Evolutionary conservation across 1,140 invertebrate genomes (phyloP), one percentile per base, ranked within the genome.

Genomic region (Caenorhabditis latens): DNA sequence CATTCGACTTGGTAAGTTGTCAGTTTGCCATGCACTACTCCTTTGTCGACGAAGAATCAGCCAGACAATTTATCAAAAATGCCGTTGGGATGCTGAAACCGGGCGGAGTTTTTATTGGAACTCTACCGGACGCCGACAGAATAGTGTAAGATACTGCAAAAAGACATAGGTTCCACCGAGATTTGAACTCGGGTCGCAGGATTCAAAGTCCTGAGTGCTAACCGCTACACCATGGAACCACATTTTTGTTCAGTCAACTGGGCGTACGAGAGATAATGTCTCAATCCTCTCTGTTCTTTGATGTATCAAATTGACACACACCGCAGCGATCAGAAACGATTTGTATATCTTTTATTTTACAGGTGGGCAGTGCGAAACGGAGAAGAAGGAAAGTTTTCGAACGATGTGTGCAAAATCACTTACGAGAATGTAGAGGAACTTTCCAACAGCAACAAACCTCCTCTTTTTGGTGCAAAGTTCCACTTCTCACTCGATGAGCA

Each of bases 1-100:
- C 95, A 90, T 94, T 99, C 91, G 96, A 99, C 93, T 90, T 99
- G 6, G 96, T 97, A 0, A 98, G 96, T 90, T 98, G 97, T 93
- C 98, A 99, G 93, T 99, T 99, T 95, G 96, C 97, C 32, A 96
- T 99, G 90, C 94, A 95, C 93, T 99, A 99, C 90, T 96, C 96
- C 91, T 99, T 99, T 94, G 97, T 99, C 93, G 96, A 95, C 83
- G 93, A 97, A 84, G 92, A 94, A n/a, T 97, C 98, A 94, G 97
- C 97, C 1, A 95, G 97, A 91, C 95, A 95, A 91, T 98, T 99
- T 96, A 93, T 99, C 0, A 94, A 94, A 86, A 99, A 99, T 94
- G 96, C 96, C 7, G 95, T 96, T 24, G 96, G 98, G 93, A 96
- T 95, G 92, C 94, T 99, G 6, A 94, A 94, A 89, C 94, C 95